Evolutionary conservation across 2,113 vertebrate species (phyloP).

Genomic region (Larimichthys crocea): DNA sequence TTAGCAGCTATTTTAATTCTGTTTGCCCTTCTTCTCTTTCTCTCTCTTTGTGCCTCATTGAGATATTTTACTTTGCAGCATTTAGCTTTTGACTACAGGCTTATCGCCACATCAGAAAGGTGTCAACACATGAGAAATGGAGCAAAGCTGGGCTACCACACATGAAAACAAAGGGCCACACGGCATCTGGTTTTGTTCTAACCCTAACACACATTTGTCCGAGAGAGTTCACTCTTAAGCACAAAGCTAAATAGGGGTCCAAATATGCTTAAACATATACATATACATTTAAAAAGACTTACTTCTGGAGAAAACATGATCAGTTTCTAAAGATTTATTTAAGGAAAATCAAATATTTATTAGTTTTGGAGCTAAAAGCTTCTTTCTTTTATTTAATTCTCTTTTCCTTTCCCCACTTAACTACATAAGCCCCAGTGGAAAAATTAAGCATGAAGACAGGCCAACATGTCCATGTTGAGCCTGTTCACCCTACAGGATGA

Average conservation of each 20-base stretch:
- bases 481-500: constrained; percentile 7
- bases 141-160: background rate
- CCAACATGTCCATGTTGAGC: background rate
- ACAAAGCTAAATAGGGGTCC: background rate
- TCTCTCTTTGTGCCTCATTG: background rate
- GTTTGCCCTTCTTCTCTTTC: background rate
- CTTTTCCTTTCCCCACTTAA: background rate
- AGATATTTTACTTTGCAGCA: constrained; percentile 8
- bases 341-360: background rate
- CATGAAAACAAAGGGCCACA: background rate
- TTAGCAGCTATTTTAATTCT: background rate
- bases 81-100: background rate
- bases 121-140: background rate
- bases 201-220: background rate
- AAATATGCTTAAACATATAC: background rate
- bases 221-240: background rate
- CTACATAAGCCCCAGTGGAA: background rate
- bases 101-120: background rate
- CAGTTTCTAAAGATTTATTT: background rate
- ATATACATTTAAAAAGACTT: background rate
- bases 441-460: background rate
- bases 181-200: background rate
- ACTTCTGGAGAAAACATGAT: background rate
- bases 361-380: background rate
- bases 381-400: background rate